Percentiles rank a stretch among this genome's conserved stretches.
Evolutionary conservation across 37 sponge, comb jelly and placozoan species (phyloP).

Genomic region (Hexactinellida sp.): DNA sequence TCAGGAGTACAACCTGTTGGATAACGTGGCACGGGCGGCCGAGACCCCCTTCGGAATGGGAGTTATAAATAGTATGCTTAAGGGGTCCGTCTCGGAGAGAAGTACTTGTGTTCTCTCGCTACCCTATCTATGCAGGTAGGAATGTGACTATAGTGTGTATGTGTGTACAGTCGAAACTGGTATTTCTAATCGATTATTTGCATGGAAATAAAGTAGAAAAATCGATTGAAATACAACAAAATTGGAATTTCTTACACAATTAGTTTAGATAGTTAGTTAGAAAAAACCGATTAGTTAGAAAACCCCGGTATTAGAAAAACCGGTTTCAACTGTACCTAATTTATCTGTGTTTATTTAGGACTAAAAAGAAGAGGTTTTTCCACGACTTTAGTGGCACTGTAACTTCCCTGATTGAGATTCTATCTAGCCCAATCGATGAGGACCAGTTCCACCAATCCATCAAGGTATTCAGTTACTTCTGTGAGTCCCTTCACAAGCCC

Average conservation of each 20-base stretch:
- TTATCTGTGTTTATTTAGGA: not conserved
- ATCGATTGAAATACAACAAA: no score
- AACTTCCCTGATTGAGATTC: not conserved
- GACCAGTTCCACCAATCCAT: not conserved
- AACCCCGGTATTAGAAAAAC: no score
- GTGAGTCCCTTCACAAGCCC: not conserved
- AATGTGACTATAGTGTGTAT: not conserved
- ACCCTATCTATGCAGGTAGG: not conserved
- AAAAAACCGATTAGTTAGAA: no score
- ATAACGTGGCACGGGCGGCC: not conserved
- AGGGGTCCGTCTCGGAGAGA: not conserved
- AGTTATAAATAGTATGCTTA: conserved; percentile 7
- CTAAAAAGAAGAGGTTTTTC: not conserved
- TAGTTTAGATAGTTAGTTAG: no score
- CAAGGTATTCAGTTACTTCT: not conserved
- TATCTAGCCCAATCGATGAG: conserved; percentile 24
- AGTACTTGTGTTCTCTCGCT: not conserved
- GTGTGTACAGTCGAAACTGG: no score
- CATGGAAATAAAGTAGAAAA: no score
- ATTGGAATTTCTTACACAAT: no score
- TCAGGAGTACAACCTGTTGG: not conserved
- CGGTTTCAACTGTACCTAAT: not conserved
- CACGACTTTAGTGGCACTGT: not conserved
- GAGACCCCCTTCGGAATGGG: not conserved
- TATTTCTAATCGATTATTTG: no score